phyloP scores from a whole-genome alignment of 2,113 vertebrate genomes.

The Vanacampus margaritifer region DNA sequence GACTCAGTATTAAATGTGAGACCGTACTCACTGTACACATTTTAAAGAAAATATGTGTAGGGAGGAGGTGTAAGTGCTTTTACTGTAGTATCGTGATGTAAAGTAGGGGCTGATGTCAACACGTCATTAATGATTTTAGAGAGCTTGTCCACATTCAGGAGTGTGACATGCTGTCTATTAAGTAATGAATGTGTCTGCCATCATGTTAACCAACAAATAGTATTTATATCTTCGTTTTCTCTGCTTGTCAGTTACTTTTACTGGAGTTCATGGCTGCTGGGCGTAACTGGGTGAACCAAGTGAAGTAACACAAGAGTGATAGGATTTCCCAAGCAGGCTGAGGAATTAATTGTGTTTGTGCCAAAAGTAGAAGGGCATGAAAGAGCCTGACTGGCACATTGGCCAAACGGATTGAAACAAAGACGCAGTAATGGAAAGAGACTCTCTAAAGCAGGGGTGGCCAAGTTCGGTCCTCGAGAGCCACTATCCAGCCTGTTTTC shows the following conservation, averaged over 20 bases:
- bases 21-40: too few relatives aligned
- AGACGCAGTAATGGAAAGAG: too few relatives aligned
- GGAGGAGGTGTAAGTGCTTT: too few relatives aligned
- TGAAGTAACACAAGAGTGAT: background rate
- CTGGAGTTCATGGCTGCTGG: background rate
- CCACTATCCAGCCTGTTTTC: too few relatives aligned
- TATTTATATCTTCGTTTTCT: background rate
- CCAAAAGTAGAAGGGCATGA: constrained; percentile 1
- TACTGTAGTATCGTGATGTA: background rate
- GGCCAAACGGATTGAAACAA: too few relatives aligned
- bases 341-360: constrained; percentile 6
- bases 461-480: too few relatives aligned
- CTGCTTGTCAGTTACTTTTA: background rate
- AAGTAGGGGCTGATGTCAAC: background rate
- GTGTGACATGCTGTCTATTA: background rate
- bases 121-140: background rate
- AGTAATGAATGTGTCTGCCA: background rate
- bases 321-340: constrained; percentile 3
- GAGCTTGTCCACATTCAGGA: background rate
- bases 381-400: background rate
- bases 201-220: background rate
- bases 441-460: too few relatives aligned
- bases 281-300: background rate
- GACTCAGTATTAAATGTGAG: background rate
- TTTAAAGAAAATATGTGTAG: too few relatives aligned